These are phyloP conservation scores for Bathynomus jamesi DNA, from an alignment of 1,140 invertebrate genomes.

Conservation along the genomic window DNA sequence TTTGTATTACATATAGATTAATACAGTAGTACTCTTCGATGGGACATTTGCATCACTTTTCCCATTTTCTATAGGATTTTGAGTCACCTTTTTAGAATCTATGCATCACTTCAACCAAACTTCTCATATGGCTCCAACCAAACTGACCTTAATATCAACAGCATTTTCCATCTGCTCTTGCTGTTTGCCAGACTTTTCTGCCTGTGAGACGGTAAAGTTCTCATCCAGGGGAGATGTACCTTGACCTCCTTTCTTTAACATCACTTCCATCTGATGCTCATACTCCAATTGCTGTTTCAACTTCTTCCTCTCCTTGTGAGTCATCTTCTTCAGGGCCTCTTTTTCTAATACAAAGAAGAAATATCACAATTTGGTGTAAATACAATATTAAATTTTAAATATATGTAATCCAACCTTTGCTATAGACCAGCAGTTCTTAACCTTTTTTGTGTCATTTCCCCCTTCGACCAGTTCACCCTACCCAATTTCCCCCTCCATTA, in stretches of 20 bases:
- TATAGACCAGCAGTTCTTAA: neutral
- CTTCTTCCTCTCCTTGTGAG: constrained; percentile 92
- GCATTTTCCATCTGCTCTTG: constrained; percentile 82
- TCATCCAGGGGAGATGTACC: constrained; percentile 79
- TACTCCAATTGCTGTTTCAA: constrained; percentile 86
- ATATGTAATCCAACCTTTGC: constrained; percentile 1
- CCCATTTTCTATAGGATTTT: too few species aligned
- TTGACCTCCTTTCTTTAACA: constrained; percentile 78
- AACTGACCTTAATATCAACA: constrained; percentile 87
- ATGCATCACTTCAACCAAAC: too few species aligned
- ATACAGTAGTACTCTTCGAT: neutral
- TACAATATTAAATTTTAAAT: neutral
- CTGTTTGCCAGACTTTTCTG: constrained; percentile 75
- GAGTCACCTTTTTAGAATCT: too few species aligned
- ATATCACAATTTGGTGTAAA: neutral
- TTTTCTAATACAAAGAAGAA: constrained; percentile 36
- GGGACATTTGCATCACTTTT: too few species aligned
- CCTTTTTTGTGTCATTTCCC: too few species aligned
- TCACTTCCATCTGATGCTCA: constrained; percentile 78
- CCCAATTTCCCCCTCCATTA: too few species aligned
- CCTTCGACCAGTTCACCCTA: too few species aligned
- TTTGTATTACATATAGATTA: too few species aligned
- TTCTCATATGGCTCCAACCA: too few species aligned
- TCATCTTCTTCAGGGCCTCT: constrained; percentile 62
- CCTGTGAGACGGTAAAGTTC: constrained; percentile 94